Base-by-base conservation (phyloP, 2,797 vertebrate genomes). In the Leptodactylus fallax region DNA sequence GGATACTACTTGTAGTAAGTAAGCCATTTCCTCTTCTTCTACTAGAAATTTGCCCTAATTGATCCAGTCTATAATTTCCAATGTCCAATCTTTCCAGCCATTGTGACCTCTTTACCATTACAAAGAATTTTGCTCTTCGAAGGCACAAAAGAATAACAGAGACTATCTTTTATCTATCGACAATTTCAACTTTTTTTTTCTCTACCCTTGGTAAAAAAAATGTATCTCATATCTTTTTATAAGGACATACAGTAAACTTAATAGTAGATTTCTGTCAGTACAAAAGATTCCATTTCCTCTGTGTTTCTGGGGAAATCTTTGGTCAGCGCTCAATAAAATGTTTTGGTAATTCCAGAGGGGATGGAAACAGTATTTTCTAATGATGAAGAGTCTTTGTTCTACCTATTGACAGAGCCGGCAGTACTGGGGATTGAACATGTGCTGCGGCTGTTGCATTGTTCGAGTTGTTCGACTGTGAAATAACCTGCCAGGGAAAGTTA, bases 391-490 rank as follows among this genome's bases (percentile, higher is more conserved):
- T 56, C 79, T 81, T 87, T 87, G 56, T 78, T 67, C 80, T 83
- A 16, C 56, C 27, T 82, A 87, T 87, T 76, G 86, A 83, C 79
- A 65, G 25, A 49, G 47, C 36, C n/a, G 36, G 80, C 51, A 61
- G 86, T 47, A 56, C 47, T 47, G 80, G 56, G 80, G 8, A 63
- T 74, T 55, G 65, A 58, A 83, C 11, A 47, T 77, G 69, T 27
- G 51, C 49, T 78, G 25, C 19, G 69, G 63, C 87, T 63, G 21
- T 14, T 71, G 53, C 74, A 84, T 88, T 85, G 87, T 88, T 81
- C 67, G 17, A 56, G 77, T 81, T 88, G 71, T 81, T 85, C 77
- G 87, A 85, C 79, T 88, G 78, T 88, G 83, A 88, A 88, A 88
- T 88, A 88, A 85, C 78, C 47, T 85, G 83, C 69, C 79, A 76